phyloP scores from a whole-genome alignment of 2,888 invertebrate genomes.

The Melanotus villosus region DNA sequence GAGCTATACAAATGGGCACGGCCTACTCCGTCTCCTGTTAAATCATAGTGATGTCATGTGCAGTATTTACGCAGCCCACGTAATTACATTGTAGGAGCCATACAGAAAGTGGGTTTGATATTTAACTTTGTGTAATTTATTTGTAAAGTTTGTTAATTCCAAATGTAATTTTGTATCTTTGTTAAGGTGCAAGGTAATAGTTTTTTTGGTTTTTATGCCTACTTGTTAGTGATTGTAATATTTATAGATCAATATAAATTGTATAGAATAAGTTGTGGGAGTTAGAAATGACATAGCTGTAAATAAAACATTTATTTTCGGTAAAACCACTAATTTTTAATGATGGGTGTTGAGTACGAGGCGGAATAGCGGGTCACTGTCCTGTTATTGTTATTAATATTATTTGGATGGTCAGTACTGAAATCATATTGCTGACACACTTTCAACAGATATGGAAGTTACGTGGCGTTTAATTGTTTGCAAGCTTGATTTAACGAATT shows the following conservation, averaged over 20 bases:
- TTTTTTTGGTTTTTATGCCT: neutral
- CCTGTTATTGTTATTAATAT: neutral
- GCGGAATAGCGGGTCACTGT: neutral
- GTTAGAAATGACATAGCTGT: neutral
- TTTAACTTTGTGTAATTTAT: conserved; percentile 13
- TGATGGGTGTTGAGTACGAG: conserved; percentile 3
- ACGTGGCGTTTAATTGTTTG: too few relatives aligned
- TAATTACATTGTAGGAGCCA: conserved; percentile 23
- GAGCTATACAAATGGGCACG: neutral
- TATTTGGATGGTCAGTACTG: neutral
- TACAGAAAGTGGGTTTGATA: conserved; percentile 19
- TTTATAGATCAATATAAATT: neutral
- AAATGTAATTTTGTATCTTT: neutral
- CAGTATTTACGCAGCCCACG: conserved; percentile 34
- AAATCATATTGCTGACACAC: neutral
- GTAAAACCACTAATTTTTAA: neutral
- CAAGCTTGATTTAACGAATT: too few relatives aligned
- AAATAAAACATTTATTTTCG: conserved; percentile 9
- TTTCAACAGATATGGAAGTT: neutral
- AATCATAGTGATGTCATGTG: conserved; percentile 30
- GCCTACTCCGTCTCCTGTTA: conserved; percentile 30
- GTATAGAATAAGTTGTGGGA: neutral
- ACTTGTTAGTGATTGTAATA: neutral
- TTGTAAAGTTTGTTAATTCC: conserved; percentile 10
- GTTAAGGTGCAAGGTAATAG: conserved; percentile 1